Conservation (phyloP, 2,888 invertebrate species). For the Scaeva pyrastri region DNA sequence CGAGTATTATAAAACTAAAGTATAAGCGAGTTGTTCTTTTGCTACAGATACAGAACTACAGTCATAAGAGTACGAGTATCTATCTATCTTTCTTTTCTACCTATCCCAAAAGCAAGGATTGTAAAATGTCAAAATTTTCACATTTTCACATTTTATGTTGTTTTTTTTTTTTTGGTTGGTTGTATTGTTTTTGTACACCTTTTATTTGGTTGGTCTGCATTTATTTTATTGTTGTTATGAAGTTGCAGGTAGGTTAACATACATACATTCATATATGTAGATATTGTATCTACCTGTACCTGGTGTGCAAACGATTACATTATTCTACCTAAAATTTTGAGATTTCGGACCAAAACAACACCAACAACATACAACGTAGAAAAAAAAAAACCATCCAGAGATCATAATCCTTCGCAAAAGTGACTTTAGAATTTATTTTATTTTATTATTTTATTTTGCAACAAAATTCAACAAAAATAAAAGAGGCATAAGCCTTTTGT, state of each 20-base stretch:
- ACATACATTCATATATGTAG: not conserved
- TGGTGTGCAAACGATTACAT: conserved; percentile 38
- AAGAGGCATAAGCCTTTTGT: conserved; percentile 58
- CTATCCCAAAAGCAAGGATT: conserved; percentile 44
- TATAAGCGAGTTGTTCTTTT: conserved; percentile 1
- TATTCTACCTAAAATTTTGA: conserved; percentile 58
- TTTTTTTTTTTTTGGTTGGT: conserved; percentile 21
- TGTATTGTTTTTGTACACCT: not conserved
- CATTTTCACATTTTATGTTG: conserved; percentile 64
- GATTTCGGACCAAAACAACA: conserved; percentile 11
- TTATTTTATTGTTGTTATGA: conserved; percentile 13
- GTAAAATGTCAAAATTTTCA: conserved; percentile 71
- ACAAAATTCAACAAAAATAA: conserved; percentile 64
- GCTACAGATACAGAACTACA: no score
- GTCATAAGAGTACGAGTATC: no score
- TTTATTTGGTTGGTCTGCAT: conserved; percentile 13
- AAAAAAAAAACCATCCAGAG: conserved; percentile 23
- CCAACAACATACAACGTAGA: no score
- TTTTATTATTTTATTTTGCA: conserved; percentile 75
- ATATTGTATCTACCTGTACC: conserved; percentile 13
- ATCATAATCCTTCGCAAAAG: conserved; percentile 66
- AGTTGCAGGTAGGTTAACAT: conserved; percentile 1
- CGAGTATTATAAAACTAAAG: conserved; percentile 1
- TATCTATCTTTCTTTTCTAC: no score
- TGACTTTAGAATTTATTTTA: conserved; percentile 69